phyloP scores from a whole-genome alignment of 1,140 invertebrate genomes.

The Drosophila lacertosa region DNA sequence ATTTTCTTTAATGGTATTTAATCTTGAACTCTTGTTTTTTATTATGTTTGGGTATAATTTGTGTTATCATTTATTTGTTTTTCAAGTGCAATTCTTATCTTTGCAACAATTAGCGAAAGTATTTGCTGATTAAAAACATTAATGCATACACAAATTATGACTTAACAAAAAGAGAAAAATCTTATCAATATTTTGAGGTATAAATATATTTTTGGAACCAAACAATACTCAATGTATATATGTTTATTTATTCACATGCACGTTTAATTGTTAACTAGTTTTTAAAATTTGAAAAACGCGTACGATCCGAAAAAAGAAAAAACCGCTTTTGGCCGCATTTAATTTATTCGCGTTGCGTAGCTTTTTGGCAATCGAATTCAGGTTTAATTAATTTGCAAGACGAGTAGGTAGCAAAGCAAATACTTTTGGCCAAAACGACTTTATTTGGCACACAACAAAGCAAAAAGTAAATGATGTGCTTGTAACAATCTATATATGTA shows the following conservation, averaged over 20 bases:
- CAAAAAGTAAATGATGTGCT: neutral
- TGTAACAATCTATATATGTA: neutral
- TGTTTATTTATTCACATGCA: neutral
- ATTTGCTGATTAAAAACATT: conserved; percentile 52
- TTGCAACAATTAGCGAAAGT: conserved; percentile 53
- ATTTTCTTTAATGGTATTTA: neutral
- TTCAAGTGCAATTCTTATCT: conserved; percentile 69
- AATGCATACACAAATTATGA: conserved; percentile 21
- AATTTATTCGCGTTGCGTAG: conserved; percentile 58
- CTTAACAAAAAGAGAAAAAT: conserved; percentile 1
- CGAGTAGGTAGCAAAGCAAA: conserved; percentile 32
- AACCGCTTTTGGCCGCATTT: conserved; percentile 30
- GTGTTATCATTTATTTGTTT: conserved; percentile 38
- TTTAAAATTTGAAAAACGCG: conserved; percentile 24
- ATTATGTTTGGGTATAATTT: neutral
- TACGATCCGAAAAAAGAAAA: conserved; percentile 43
- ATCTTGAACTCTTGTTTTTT: neutral
- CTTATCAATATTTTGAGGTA: conserved; percentile 23
- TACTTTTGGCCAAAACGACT: conserved; percentile 56
- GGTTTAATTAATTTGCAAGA: conserved; percentile 48
- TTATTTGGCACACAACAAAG: conserved; percentile 34
- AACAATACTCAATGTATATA: conserved; percentile 1
- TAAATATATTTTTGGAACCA: conserved; percentile 51
- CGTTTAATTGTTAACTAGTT: conserved; percentile 54
- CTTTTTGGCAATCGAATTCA: conserved; percentile 29